phyloP scores from a whole-genome alignment of 2,797 vertebrate genomes.

The Darevskia mixta region DNA sequence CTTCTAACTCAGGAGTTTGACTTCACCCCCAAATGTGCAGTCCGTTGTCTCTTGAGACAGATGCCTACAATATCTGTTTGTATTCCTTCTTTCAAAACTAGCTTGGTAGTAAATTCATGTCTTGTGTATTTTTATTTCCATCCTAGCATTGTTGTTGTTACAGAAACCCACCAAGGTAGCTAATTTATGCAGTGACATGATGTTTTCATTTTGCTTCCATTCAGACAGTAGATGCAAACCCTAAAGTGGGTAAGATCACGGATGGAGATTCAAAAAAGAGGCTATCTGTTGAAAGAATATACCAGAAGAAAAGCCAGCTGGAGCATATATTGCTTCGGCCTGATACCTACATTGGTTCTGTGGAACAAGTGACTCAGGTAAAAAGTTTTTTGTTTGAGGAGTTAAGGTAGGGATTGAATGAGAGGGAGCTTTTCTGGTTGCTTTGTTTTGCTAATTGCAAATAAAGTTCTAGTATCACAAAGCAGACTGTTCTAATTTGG shows the following conservation, averaged over 20 bases:
- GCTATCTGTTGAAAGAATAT: constrained; percentile 93
- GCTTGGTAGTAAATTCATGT: not conserved
- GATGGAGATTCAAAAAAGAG: constrained; percentile 83
- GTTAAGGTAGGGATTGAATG: not conserved
- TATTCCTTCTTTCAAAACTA: not conserved
- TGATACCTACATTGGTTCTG: constrained; percentile 96
- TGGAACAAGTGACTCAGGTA: constrained; percentile 94
- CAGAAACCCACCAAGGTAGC: not conserved
- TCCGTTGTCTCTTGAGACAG: too few relatives aligned
- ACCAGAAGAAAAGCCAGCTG: constrained; percentile 98
- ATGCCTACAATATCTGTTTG: too few relatives aligned
- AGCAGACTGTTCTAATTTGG: not conserved
- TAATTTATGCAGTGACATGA: not conserved
- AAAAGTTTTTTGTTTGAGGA: not conserved
- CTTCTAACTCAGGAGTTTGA: too few relatives aligned
- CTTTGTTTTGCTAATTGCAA: not conserved
- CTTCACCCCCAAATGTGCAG: too few relatives aligned
- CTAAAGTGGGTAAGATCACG: constrained; percentile 79
- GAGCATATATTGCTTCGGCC: constrained; percentile 99
- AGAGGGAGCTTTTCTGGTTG: not conserved
- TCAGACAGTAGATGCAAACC: constrained; percentile 86
- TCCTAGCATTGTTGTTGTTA: not conserved
- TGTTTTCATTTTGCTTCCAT: not conserved
- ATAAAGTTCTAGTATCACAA: not conserved
- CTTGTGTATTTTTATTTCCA: not conserved